These are phyloP conservation scores for Pseudochirops corinnae DNA, from an alignment of 2,797 vertebrate species.

Conservation along the genomic window DNA sequence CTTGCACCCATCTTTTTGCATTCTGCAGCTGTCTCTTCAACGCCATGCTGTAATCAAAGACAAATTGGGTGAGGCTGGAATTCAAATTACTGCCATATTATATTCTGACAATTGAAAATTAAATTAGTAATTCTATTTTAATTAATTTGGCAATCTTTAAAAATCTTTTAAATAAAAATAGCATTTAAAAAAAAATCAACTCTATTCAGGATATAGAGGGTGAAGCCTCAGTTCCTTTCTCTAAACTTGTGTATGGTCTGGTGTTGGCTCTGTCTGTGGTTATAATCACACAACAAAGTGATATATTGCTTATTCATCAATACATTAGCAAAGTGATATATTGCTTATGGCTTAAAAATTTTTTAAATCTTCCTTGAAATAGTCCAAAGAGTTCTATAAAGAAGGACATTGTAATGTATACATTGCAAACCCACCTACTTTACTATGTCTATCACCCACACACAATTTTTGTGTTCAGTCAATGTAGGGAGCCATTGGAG, in stretches of 20 bases:
- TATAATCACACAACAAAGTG: background rate
- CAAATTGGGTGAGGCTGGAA: slow-evolving; percentile 7
- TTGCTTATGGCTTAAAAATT: background rate
- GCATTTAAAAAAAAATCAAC: background rate
- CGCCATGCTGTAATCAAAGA: slow-evolving; percentile 75
- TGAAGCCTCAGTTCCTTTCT: background rate
- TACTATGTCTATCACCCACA: background rate
- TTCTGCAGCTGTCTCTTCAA: slow-evolving; percentile 84
- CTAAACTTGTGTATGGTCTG: background rate
- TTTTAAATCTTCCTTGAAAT: background rate
- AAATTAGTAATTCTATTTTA: background rate
- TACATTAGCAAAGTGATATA: background rate
- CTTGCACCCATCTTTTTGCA: slow-evolving; percentile 82
- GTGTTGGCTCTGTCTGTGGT: background rate
- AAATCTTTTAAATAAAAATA: background rate
- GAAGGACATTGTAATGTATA: background rate
- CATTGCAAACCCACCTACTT: background rate
- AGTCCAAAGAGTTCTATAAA: background rate
- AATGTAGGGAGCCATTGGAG: background rate
- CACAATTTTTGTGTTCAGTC: background rate
- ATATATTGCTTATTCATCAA: background rate
- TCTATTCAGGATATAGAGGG: background rate
- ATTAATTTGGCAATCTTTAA: background rate
- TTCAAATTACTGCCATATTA: background rate
- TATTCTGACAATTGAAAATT: background rate